A percentile compares a stretch with the other conserved stretches of the same genome.
These are phyloP conservation scores for Sinosuthora webbiana DNA, from an alignment of 2,113 vertebrate genomes.

Conservation along the genomic window DNA sequence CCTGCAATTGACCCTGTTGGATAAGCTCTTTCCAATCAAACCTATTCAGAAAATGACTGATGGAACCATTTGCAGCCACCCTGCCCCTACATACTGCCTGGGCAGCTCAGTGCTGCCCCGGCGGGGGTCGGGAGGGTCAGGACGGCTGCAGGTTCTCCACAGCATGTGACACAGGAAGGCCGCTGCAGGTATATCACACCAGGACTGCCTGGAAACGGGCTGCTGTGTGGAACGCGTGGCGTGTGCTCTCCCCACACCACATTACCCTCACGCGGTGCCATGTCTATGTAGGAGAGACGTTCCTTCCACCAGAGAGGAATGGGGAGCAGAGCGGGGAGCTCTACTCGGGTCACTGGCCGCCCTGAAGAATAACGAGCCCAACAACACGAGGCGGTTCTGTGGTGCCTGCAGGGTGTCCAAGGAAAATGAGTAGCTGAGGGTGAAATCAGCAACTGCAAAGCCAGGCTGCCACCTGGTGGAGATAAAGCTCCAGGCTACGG, in stretches of 20 bases:
- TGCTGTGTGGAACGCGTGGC: neutral
- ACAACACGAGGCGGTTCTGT: rapidly evolving
- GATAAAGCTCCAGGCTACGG: neutral
- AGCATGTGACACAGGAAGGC: neutral
- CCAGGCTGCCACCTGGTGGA: neutral
- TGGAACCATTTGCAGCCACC: neutral
- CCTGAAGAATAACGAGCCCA: rapidly evolving
- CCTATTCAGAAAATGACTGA: neutral
- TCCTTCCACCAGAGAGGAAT: rapidly evolving
- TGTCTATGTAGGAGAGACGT: rapidly evolving
- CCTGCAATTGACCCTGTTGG: neutral
- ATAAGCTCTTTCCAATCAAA: neutral
- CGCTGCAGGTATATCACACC: neutral
- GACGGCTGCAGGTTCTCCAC: neutral
- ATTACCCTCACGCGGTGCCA: neutral
- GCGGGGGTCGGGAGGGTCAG: rapidly evolving
- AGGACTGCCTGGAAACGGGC: neutral
- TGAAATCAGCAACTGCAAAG: neutral
- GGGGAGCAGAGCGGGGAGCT: neutral
- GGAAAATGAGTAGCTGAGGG: rapidly evolving
- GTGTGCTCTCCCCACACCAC: no score
- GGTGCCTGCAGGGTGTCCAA: rapidly evolving
- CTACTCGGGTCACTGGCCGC: neutral
- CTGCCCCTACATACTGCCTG: neutral
- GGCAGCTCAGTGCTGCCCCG: neutral